Percentiles rank a stretch among this genome's conserved stretches.
Conservation (phyloP, 2,113 vertebrate genomes). For the Cyrtonyx montezumae region DNA sequence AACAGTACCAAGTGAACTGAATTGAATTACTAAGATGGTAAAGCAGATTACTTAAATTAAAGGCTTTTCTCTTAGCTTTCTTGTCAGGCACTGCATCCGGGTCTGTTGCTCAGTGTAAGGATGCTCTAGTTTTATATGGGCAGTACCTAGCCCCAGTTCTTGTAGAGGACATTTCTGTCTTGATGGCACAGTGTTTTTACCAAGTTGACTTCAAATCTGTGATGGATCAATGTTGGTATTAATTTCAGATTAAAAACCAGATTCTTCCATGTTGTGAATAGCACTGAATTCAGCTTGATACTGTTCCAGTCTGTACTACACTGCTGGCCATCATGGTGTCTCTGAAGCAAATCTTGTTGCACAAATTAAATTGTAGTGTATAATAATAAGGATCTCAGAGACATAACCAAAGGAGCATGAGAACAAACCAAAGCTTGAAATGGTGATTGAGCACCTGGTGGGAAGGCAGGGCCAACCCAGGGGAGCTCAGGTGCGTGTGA, state of each 20-base stretch:
- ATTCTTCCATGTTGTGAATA: background rate
- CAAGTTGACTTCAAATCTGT: background rate
- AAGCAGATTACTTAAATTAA: background rate
- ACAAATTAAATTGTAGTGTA: background rate
- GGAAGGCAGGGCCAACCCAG: no score
- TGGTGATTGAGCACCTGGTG: no score
- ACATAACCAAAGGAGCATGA: background rate
- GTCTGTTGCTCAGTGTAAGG: background rate
- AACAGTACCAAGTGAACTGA: background rate
- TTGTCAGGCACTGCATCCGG: accelerated
- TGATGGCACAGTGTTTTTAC: background rate
- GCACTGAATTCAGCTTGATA: background rate
- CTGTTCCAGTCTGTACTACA: background rate
- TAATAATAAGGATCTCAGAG: background rate
- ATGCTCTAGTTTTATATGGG: background rate
- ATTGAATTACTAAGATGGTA: conserved; percentile 18
- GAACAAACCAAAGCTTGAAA: background rate
- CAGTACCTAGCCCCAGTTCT: background rate
- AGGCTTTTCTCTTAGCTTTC: background rate
- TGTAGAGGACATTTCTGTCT: background rate
- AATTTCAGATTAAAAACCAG: background rate
- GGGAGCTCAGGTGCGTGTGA: no score
- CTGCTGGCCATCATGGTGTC: accelerated
- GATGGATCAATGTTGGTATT: background rate
- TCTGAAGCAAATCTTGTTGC: background rate